Evolutionary conservation across 1,140 invertebrate species (phyloP), one percentile per base, ranked within the genome.

Genomic region (Diprion similis): DNA sequence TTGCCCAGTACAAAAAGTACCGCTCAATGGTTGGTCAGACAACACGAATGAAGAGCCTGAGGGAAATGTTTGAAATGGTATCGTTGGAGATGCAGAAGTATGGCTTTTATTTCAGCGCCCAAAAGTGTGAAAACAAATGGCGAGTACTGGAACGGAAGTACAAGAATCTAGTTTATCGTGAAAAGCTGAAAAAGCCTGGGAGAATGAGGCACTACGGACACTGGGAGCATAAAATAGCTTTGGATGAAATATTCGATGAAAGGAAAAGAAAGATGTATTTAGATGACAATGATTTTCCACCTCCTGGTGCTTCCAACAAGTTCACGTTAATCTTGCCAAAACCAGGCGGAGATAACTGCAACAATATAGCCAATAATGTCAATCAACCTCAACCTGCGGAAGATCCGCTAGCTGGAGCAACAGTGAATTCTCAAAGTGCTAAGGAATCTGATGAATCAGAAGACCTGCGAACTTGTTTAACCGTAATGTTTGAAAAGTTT

Each of bases 11-110:
- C 66, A 84, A 83, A 45, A 87, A 85, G 48, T 86, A 83, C 71
- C 78, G 81, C 18, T 76, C 80, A 0, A 78, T 81, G 74, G 83
- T 87, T 15, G 85, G 84, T 6, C 81, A 86, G 51, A 80, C 83
- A 8, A 81, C 80, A 1, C 73, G 80, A 15, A 80, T 87, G 15
- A 80, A 79, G 37, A 87, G 84, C 73, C 70, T 86, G 0, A 75
- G 84, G 6, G 85, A 85, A 17, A 85, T 87, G 85, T 87, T 86
- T 19, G 84, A 87, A 47, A 82, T 81, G 65, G 84, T 87, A 48
- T 85, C 85, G 0, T 9, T 77, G 0, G 83, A 87, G 64, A 86
- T 87, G 85, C 80, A 82, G 18, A 85, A 84, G 13, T 75, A 78
- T n/a, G 81, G 81, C 0, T 86, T 81, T 66, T 81, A 75, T 70